Percentiles rank a stretch among this genome's conserved stretches.
These are phyloP conservation scores for Mionectes olivaceus DNA, from an alignment of 2,797 vertebrate species.

Conservation along the genomic window DNA sequence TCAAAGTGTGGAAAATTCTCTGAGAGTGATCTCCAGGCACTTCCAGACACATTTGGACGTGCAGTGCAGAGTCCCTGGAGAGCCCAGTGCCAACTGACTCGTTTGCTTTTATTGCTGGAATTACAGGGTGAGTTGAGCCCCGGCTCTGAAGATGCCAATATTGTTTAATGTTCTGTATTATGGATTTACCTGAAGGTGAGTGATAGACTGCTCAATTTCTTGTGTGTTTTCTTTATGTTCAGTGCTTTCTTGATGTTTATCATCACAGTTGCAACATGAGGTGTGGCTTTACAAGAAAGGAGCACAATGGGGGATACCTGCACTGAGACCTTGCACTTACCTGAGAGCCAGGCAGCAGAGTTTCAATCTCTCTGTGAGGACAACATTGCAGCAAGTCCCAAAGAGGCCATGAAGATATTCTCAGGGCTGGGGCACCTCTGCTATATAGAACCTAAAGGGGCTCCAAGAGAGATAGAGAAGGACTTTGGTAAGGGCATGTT, in stretches of 20 bases:
- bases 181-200: constrained; percentile 8
- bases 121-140: background rate
- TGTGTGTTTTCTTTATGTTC: background rate
- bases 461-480: background rate
- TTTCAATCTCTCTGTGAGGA: background rate
- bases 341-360: background rate
- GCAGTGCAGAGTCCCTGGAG: background rate
- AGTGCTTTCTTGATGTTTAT: background rate
- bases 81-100: background rate
- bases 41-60: background rate
- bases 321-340: background rate
- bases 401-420: too few species aligned
- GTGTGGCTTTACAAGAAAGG: background rate
- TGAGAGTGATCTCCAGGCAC: background rate
- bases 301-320: accelerated
- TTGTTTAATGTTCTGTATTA: constrained; percentile 39
- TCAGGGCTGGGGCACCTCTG: background rate
- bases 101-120: background rate
- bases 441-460: background rate
- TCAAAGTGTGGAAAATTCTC: background rate
- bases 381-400: background rate
- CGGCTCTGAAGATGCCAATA: background rate
- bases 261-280: background rate
- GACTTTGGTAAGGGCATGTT: background rate
- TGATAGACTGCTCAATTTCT: background rate